Percentiles rank a stretch among this genome's conserved stretches.
These are phyloP conservation scores for Chironomus tentans DNA, from an alignment of 2,888 invertebrate genomes.

Conservation along the genomic window DNA sequence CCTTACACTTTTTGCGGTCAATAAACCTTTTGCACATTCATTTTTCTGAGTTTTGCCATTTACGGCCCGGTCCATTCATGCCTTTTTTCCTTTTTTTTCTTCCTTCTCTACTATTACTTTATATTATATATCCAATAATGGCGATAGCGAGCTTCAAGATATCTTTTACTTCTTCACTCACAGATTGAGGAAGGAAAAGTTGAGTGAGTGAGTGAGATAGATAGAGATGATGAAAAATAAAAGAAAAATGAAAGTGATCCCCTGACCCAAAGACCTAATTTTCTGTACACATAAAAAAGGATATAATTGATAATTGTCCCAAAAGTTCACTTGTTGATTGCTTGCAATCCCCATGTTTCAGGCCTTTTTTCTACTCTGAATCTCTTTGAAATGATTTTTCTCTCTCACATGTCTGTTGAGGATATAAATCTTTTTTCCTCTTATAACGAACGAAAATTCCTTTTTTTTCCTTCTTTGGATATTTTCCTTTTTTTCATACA, in stretches of 20 bases:
- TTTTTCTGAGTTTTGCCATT: constrained; percentile 5
- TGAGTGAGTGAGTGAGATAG: background rate
- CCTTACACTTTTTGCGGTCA: constrained; percentile 20
- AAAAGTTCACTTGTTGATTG: constrained; percentile 19
- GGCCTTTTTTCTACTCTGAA: background rate
- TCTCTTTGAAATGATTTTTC: background rate
- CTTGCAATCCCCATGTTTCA: background rate
- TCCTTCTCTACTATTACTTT: background rate
- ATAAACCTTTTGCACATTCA: constrained; percentile 24
- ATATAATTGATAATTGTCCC: constrained; percentile 27
- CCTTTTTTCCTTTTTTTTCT: background rate
- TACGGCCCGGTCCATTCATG: constrained; percentile 10
- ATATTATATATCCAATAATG: background rate
- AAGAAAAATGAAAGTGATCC: background rate
- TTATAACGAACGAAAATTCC: background rate
- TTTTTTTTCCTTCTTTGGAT: background rate
- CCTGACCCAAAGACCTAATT: constrained; percentile 26
- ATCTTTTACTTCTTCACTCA: background rate
- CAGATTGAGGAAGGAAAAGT: background rate
- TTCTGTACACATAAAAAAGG: constrained; percentile 18
- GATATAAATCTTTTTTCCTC: background rate
- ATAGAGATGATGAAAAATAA: background rate
- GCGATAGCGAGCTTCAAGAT: background rate
- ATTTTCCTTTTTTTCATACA: background rate
- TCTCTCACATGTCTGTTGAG: background rate